Evolutionary conservation across 2,113 vertebrate genomes (phyloP), one percentile per base, ranked within the genome.

Genomic region (Merops nubicus): DNA sequence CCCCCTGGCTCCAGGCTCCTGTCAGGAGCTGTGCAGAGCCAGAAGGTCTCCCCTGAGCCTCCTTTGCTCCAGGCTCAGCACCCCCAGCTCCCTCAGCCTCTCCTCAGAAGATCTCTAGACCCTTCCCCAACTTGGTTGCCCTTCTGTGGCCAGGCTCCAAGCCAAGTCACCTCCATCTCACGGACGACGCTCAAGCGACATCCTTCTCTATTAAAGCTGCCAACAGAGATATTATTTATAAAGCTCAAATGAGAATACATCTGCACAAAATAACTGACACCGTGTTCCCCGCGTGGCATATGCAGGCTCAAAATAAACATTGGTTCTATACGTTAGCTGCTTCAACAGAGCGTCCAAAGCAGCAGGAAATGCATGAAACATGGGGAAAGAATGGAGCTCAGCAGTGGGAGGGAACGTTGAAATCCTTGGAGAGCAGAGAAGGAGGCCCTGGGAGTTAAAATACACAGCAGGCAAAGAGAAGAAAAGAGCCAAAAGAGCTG

Each of bases 401-500:
- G 90, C 90, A 38, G 96, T 91, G 92, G 96, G 97, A 96, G 91
- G 95, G 53, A 93, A 92, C 88, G 42, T 42, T 29, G 93, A 92
- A 96, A 45, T 11, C 33, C 96, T 96, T 57, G 94, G 93, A 97
- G 96, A 96, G 95, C 81, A 93, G 86, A 88, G 89, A 83, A 88
- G 65, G 90, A 89, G 93, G 89, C 91, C 93, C 86, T 5, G 84
- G 77, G 93, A 97, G 97, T 91, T 96, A 96, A 96, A 97, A 98
- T 96, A 94, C 95, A 76, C 91, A 96, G 93, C 90, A 92, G 91
- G 96, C 88, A 94, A 54, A 92, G 79, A 60, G 89, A 92, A 2
- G 96, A 97, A 97, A 91, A 97, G 88, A 94, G 94, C 94, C 96
- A 97, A 97, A 95, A 95, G 91, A 96, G 96, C 79, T 89, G 96